Percentiles rank a stretch among this genome's conserved stretches.
Conservation (phyloP, 1,140 invertebrate genomes). For the Belonocnema kinseyi region DNA sequence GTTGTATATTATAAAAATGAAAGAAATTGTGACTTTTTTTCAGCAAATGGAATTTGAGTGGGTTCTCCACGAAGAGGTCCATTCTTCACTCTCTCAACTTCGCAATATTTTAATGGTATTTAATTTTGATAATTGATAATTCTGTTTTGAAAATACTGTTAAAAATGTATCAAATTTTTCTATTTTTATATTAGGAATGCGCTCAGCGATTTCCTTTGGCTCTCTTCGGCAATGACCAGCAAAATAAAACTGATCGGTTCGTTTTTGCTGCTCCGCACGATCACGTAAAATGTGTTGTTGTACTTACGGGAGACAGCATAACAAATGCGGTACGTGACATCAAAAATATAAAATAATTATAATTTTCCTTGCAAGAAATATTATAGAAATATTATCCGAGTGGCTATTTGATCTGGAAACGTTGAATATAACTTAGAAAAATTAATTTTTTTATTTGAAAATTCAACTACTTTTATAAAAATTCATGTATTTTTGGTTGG, state of each 20-base stretch:
- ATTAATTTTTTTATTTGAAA: no score
- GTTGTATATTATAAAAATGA: background rate
- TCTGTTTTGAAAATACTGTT: background rate
- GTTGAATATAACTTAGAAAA: no score
- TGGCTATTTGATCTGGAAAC: no score
- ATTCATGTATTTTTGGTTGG: no score
- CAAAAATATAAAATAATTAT: background rate
- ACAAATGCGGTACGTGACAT: slow-evolving; percentile 86
- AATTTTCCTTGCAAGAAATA: no score
- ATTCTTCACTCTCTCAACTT: slow-evolving; percentile 89
- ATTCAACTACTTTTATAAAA: no score
- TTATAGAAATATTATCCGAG: no score
- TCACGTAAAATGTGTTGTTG: slow-evolving; percentile 93
- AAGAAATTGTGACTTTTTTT: slow-evolving; percentile 62
- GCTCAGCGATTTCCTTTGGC: slow-evolving; percentile 89
- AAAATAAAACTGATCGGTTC: slow-evolving; percentile 92
- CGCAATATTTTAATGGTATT: slow-evolving; percentile 89
- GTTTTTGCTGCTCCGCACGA: slow-evolving; percentile 89
- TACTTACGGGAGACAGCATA: slow-evolving; percentile 92
- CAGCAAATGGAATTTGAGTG: slow-evolving; percentile 96
- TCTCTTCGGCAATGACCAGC: slow-evolving; percentile 87
- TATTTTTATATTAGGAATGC: slow-evolving; percentile 82
- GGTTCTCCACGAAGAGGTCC: slow-evolving; percentile 92
- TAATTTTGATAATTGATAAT: slow-evolving; percentile 39
- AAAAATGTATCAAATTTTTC: background rate